Base-by-base conservation (phyloP, 1,140 invertebrate genomes). In the Agraylea sexmaculata region DNA sequence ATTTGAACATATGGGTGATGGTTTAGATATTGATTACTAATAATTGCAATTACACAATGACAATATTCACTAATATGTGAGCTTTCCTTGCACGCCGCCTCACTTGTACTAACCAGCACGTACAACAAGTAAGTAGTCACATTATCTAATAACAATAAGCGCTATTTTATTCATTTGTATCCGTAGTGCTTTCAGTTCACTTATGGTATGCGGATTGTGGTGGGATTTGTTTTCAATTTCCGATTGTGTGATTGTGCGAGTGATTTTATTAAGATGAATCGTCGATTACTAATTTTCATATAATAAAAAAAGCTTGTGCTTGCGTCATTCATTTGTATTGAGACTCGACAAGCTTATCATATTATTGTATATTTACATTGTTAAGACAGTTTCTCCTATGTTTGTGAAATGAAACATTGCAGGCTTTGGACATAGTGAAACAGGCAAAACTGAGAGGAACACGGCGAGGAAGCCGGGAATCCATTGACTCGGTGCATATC, bases 391-490 rank as follows among this genome's bases (percentile, higher is more conserved):
- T 5, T 12, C 30, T 7, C 5, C 7, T 5, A 5, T 31, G n/a
- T 6, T 23, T 15, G 7, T 8, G 25, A 21, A 33, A 21, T 35
- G 31, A 16, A 30, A 27, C 21, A 25, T 56, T 44, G 35, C 56
- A 87, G 82, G 84, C 85, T 41, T 70, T 89, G 62, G 87, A 91
- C 69, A 78, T 90, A 51, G 84, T 89, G 45, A 88, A 89, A 66
- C 86, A 90, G 69, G 78, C 86, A 19, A 87, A 87, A 60, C 79
- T 86, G 41, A 47, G 56, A 0, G 40, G 47, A 42, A 53, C 29
- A 22, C 52, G 57, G 17, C 51, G 52, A 47, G 56, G 53, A 36
- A 51, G 54, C 47, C 52, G 58, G 46, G 54, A 57, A 43, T 47
- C 51, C 20, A 52, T 57, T 15, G 60, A 59, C 28, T 47, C 53